A percentile compares a stretch with the other conserved stretches of the same genome.
Evolutionary conservation across 2,888 invertebrate species (phyloP).

Genomic region (Thera britannica): DNA sequence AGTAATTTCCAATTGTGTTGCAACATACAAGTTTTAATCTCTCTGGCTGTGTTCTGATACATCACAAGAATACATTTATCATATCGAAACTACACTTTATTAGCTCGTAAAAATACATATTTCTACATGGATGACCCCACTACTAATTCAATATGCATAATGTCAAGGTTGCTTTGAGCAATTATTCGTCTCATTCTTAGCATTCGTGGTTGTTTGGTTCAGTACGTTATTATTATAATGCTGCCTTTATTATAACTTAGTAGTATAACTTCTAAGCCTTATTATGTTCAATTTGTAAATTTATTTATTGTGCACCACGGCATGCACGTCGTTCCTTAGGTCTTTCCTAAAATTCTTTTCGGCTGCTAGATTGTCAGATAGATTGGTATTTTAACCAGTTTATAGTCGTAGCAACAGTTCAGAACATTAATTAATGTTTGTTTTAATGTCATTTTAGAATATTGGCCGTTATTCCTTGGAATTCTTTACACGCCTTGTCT

Average conservation of each 20-base stretch:
- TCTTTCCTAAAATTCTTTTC: not conserved
- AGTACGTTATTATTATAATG: not conserved
- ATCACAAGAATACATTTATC: not conserved
- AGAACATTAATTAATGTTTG: not conserved
- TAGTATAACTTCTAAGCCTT: not conserved
- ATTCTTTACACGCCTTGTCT: not conserved
- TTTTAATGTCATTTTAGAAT: not conserved
- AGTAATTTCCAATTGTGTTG: not conserved
- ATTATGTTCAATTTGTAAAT: not conserved
- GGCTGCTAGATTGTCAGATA: not conserved
- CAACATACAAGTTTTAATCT: not conserved
- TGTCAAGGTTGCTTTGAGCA: not conserved
- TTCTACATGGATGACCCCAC: not conserved
- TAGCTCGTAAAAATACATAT: not conserved
- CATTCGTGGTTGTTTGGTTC: not conserved
- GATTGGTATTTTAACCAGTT: not conserved
- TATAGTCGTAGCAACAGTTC: not conserved
- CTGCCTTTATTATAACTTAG: too few relatives aligned
- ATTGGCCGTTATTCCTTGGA: not conserved
- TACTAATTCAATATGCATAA: not conserved
- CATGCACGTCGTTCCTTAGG: not conserved
- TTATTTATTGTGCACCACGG: not conserved
- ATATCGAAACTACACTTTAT: not conserved
- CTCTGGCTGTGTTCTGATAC: too few relatives aligned
- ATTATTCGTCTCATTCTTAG: not conserved